These are phyloP conservation scores for Pocillopora verrucosa DNA, from an alignment of 64 coral and sea anemone genomes.

Conservation along the genomic window DNA sequence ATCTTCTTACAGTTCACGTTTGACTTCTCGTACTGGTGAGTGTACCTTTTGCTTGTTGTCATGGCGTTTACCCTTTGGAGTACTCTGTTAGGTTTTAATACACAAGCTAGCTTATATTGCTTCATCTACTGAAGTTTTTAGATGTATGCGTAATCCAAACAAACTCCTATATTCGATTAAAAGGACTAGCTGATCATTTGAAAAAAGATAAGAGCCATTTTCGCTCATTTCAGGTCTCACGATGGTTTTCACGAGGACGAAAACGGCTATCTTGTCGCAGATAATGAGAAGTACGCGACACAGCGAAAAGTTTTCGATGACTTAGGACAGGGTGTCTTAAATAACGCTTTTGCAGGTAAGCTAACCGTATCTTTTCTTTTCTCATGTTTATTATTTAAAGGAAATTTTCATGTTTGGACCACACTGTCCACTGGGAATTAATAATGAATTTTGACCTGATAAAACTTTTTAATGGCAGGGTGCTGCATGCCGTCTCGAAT, in stretches of 20 bases:
- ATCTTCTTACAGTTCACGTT: conserved; percentile 79
- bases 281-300: conserved; percentile 61
- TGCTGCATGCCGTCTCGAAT: too few species aligned
- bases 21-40: conserved; percentile 99
- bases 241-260: conserved; percentile 84
- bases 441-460: too few species aligned
- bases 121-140: background rate
- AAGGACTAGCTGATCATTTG: background rate
- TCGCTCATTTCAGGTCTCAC: conserved; percentile 76
- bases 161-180: conserved; percentile 12
- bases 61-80: background rate
- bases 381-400: conserved; percentile 1
- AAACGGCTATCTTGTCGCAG: conserved; percentile 49
- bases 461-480: too few species aligned
- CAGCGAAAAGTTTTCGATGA: conserved; percentile 96
- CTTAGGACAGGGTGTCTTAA: conserved; percentile 91
- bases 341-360: conserved; percentile 96
- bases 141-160: background rate
- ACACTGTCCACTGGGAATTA: background rate
- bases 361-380: background rate
- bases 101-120: too few species aligned
- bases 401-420: background rate
- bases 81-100: too few species aligned
- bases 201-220: conserved; percentile 23
- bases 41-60: background rate